Conservation (phyloP, 2,888 invertebrate genomes). For the Plebejus argus region DNA sequence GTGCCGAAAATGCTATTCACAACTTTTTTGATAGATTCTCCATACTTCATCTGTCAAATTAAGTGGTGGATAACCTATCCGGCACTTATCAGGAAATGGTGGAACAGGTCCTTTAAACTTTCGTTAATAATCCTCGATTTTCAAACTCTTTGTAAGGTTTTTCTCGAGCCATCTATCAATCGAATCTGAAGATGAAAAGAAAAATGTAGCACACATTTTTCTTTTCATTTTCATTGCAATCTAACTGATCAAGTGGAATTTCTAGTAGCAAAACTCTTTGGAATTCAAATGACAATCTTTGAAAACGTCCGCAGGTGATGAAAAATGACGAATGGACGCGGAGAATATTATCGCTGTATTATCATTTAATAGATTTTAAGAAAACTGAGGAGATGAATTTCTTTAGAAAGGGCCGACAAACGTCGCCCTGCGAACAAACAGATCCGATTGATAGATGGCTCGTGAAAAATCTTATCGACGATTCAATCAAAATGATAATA, state of each 20-base stretch:
- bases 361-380: background rate
- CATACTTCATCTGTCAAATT: no score
- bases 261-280: background rate
- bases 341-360: background rate
- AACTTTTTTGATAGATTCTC: no score
- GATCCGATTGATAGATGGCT: constrained; percentile 14
- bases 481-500: constrained; percentile 25
- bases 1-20: no score
- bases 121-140: no score
- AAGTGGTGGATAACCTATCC: no score
- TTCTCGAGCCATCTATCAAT: constrained; percentile 18
- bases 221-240: no score
- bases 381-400: background rate
- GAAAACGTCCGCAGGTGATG: background rate
- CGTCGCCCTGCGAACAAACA: background rate
- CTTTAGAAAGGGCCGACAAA: background rate
- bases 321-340: constrained; percentile 2
- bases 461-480: constrained; percentile 3
- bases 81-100: no score
- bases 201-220: no score
- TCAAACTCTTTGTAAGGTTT: background rate
- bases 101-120: no score
- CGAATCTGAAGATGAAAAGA: background rate
- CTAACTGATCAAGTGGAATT: background rate
- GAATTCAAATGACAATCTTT: background rate